Conservation (phyloP, 1,140 invertebrate genomes). For the Frieseomelitta varia region DNA sequence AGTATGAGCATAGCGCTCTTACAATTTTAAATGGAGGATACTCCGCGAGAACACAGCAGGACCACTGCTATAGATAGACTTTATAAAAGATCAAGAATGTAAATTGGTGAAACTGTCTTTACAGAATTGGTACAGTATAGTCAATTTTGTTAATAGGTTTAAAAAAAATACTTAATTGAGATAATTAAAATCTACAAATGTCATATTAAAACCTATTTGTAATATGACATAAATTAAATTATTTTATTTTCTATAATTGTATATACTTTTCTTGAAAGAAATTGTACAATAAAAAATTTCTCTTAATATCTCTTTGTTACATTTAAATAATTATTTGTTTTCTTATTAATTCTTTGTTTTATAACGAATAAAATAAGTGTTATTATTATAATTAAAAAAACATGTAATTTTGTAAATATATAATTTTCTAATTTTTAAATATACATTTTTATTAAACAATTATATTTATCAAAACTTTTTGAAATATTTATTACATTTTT, state of each 20-base stretch:
- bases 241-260: constrained; percentile 39
- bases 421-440: constrained; percentile 33
- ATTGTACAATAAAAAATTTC: constrained; percentile 49
- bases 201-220: constrained; percentile 7
- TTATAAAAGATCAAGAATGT: constrained; percentile 44
- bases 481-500: not conserved
- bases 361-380: not conserved
- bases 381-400: constrained; percentile 2
- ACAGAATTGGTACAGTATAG: constrained; percentile 35
- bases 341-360: constrained; percentile 31
- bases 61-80: constrained; percentile 18
- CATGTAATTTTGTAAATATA: constrained; percentile 34
- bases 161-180: constrained; percentile 19
- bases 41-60: constrained; percentile 15
- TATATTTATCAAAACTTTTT: not conserved
- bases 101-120: constrained; percentile 38
- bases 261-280: constrained; percentile 32
- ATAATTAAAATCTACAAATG: constrained; percentile 2
- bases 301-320: constrained; percentile 33
- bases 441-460: not conserved
- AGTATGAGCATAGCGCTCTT: constrained; percentile 21
- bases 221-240: constrained; percentile 23
- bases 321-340: constrained; percentile 6
- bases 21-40: constrained; percentile 29
- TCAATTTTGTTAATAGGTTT: constrained; percentile 51